Percentiles rank a stretch among this genome's conserved stretches.
These are phyloP conservation scores for rat (Rattus norvegicus) DNA, from an alignment of 2,113 vertebrate genomes.

Conservation along the genomic window DNA sequence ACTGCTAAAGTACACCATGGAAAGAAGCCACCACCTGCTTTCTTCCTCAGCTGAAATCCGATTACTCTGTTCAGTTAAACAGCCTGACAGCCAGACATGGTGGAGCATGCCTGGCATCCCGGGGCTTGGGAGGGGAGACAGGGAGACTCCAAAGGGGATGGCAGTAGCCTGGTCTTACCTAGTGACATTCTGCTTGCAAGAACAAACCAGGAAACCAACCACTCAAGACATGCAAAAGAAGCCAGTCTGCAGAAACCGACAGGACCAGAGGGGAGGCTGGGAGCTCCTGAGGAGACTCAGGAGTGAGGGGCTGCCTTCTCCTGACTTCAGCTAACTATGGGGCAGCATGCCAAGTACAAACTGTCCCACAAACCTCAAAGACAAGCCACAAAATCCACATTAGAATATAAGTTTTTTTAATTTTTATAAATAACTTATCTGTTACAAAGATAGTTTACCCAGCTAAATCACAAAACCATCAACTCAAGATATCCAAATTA, in stretches of 20 bases:
- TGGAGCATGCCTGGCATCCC: too few relatives aligned
- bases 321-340: background rate
- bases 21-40: background rate
- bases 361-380: conserved; percentile 77
- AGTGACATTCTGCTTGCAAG: background rate
- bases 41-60: background rate
- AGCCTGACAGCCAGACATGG: background rate
- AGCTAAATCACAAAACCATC: conserved; percentile 97
- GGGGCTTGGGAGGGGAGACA: background rate
- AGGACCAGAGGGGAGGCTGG: background rate
- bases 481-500: conserved; percentile 98
- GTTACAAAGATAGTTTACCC: conserved; percentile 99
- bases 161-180: background rate
- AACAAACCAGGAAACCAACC: background rate
- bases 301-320: background rate
- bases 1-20: background rate
- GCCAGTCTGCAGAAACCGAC: background rate
- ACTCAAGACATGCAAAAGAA: background rate
- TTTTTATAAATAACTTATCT: conserved; percentile 99
- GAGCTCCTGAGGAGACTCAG: background rate
- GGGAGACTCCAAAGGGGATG: background rate
- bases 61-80: background rate
- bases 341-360: background rate
- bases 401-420: conserved; percentile 95
- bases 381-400: conserved; percentile 87